phyloP scores from a whole-genome alignment of 2,888 invertebrate genomes.

The Tolmerus cingulatus region DNA sequence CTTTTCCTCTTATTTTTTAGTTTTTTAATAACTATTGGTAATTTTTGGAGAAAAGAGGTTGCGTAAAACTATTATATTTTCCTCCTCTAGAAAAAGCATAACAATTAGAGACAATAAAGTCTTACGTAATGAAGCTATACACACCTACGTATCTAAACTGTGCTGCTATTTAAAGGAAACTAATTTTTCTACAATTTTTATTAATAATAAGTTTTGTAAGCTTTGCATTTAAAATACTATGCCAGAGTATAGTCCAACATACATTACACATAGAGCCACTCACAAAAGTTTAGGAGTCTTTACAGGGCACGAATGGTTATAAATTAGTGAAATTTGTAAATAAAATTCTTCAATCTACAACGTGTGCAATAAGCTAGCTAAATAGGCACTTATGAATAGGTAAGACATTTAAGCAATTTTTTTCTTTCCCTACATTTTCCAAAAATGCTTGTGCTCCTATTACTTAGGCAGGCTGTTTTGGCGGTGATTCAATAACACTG shows the following conservation, averaged over 20 bases:
- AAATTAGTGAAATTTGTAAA: neutral
- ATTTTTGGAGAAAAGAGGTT: neutral
- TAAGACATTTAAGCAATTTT: neutral
- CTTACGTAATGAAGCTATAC: neutral
- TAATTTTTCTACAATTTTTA: neutral
- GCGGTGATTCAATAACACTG: constrained; percentile 7
- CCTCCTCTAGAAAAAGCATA: neutral
- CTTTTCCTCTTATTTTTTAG: neutral
- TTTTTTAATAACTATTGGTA: no score
- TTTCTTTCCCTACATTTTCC: neutral
- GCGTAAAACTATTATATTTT: neutral
- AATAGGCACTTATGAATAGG: neutral
- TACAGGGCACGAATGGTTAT: neutral
- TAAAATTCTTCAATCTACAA: neutral
- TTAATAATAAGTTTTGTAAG: neutral
- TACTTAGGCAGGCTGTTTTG: neutral
- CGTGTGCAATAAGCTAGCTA: neutral
- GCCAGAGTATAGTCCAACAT: neutral
- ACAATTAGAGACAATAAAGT: neutral
- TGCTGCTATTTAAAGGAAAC: neutral
- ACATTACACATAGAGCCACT: neutral
- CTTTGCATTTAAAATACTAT: neutral
- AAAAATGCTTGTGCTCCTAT: neutral
- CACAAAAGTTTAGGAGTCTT: neutral
- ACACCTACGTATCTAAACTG: neutral